Evolutionary conservation across 2,888 invertebrate genomes (phyloP), one percentile per base, ranked within the genome.

Genomic region (Hydrotaea cyrtoneurina): DNA sequence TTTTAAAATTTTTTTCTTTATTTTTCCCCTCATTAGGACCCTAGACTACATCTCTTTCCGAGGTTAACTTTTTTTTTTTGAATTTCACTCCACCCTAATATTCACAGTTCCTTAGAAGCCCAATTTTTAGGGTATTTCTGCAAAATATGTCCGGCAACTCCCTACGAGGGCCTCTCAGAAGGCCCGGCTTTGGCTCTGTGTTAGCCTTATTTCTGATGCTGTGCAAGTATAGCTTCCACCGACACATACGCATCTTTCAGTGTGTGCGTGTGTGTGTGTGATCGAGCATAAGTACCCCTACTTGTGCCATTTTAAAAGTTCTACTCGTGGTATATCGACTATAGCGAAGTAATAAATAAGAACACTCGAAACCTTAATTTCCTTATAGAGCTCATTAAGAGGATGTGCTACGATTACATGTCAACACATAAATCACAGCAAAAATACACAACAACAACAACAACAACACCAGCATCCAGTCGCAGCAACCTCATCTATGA

Each of bases 351-450:
- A 79, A 85, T 85, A 85, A 85, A 85, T 85, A 85, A 85, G 71
- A 80, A 82, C 74, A 82, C 62, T 79, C 82, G 71, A 76, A 85
- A 82, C 82, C 82, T 82, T 85, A 82, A 85, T 85, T 82, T 82
- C 82, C 85, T 85, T 82, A 77, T 57, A 80, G 73, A 85, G 79
- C 82, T 85, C 82, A 85, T 82, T 82, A 85, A 82, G 82, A 77
- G 85, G 82, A 80, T 85, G 82, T 82, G 82, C 69, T 82, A 74
- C 82, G 82, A 85, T 82, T 82, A 80, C 85, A 85, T 82, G 82
- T 82, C 85, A 82, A 80, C 85, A 85, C 85, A 85, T 85, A 85
- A 85, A 82, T 85, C 85, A 85, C 82, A 74, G 74, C 77, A 71
- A 50, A n/a, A 69, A 69, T 46, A 46, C 15, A 46, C 69, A 69